phyloP scores from a whole-genome alignment of 2,888 invertebrate genomes.

The Deilephila porcellus region DNA sequence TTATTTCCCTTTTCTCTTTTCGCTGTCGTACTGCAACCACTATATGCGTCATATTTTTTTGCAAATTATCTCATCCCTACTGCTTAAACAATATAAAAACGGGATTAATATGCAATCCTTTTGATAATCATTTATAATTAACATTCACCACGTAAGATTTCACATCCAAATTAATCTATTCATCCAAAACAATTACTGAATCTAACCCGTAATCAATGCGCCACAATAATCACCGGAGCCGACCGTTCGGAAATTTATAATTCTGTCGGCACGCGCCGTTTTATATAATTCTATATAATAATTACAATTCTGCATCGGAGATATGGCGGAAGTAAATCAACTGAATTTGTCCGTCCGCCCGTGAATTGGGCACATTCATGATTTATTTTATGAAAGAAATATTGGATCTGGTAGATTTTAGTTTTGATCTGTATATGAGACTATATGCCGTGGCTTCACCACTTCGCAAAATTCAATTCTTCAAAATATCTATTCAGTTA shows the following conservation, averaged over 20 bases:
- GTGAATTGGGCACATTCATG: background rate
- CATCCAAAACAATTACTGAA: background rate
- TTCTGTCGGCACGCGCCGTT: conserved; percentile 39
- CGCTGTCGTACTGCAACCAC: too few relatives aligned
- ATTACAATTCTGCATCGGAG: conserved; percentile 12
- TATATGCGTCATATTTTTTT: too few relatives aligned
- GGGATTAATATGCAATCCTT: too few relatives aligned
- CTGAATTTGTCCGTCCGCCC: background rate
- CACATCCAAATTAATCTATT: background rate
- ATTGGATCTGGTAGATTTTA: background rate
- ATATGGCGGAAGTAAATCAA: background rate
- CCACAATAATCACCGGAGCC: background rate
- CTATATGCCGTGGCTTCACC: background rate
- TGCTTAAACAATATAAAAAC: too few relatives aligned
- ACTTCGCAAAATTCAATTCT: too few relatives aligned
- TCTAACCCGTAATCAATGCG: background rate
- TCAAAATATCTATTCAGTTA: too few relatives aligned
- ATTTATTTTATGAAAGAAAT: background rate
- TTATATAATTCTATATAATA: conserved; percentile 36
- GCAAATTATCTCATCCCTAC: too few relatives aligned
- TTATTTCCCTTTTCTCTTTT: too few relatives aligned
- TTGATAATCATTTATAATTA: too few relatives aligned
- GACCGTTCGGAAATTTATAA: conserved; percentile 30
- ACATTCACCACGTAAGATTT: too few relatives aligned
- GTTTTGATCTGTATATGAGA: background rate